Conservation (phyloP, 1,140 invertebrate species). For the Triops cancriformis region DNA sequence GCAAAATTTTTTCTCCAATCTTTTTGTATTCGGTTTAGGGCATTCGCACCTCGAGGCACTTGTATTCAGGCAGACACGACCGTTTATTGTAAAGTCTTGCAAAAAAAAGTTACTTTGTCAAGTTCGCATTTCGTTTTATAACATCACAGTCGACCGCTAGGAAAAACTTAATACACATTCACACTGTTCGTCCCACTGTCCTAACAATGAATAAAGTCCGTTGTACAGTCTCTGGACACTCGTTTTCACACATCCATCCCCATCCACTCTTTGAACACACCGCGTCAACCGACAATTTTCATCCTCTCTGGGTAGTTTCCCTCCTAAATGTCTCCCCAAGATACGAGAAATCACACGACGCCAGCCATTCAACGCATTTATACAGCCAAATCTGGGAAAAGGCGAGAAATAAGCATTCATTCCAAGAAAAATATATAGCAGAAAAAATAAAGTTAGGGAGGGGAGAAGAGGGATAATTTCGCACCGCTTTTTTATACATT, state of each 20-base stretch:
- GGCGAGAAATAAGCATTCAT: slow-evolving; percentile 9
- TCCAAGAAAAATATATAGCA: background rate
- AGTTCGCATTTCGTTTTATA: background rate
- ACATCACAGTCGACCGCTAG: background rate
- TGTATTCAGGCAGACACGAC: slow-evolving; percentile 10
- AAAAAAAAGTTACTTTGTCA: background rate
- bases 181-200: background rate
- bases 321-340: background rate
- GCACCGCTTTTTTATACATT: background rate
- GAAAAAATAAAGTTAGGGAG: background rate
- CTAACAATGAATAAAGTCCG: background rate
- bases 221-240: background rate
- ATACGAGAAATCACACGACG: background rate
- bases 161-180: background rate
- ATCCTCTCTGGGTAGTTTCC: background rate
- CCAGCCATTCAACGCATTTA: slow-evolving; percentile 8
- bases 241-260: background rate
- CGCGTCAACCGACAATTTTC: background rate
- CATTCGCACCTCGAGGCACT: slow-evolving; percentile 1
- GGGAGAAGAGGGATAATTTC: background rate
- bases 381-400: slow-evolving; percentile 5
- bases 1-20: background rate
- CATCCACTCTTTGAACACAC: background rate
- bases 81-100: background rate
- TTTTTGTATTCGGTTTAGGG: background rate